Base-by-base conservation (phyloP, 2,888 invertebrate genomes). In the Chironomus tentans region DNA sequence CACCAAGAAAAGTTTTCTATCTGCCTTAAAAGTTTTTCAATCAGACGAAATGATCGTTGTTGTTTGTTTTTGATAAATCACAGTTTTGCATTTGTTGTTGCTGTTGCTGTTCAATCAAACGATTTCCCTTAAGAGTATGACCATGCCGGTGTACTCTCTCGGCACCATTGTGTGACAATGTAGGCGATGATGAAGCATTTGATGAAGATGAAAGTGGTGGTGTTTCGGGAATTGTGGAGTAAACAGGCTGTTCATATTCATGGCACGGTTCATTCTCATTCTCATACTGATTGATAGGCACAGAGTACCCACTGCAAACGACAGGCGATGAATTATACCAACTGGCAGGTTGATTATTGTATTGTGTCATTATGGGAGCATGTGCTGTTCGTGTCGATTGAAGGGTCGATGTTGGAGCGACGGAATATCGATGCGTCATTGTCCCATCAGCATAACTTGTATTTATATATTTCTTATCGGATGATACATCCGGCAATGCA, bases 401-500 rank as follows among this genome's bases (percentile, higher is more conserved):
- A 73, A 71, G 76, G 74, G 78, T 62, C 77, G 89, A 88, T 78
- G 91, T 90, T 72, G 92, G 91, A 73, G 91, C 90, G 62, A 91
- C 89, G 68, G 91, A 90, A 82, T 92, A 92, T 81, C 87, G 83
- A 79, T 87, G 86, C 78, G 77, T 77, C 28, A 76, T 77, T 87
- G 81, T 88, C 87, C 79, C 85, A 84, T 79, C 84, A 18, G 21
- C 68, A 72, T 72, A 48, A 12, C 22, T 74, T 48, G 68, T 76
- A 3, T 72, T 38, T 22, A 61, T 62, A 56, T 56, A 68, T 15
- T 72, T 68, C 69, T 78, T 83, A 82, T 82, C 84, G 84, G 76
- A 87, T 77, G 87, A 87, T 3, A 88, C 88, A 81, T 95, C 95
- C 77, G 94, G 94, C 89, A 94, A 90, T 76, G 92, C 90, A 84